phyloP scores from a whole-genome alignment of 2,113 vertebrate genomes.

The Varanus komodoensis region DNA sequence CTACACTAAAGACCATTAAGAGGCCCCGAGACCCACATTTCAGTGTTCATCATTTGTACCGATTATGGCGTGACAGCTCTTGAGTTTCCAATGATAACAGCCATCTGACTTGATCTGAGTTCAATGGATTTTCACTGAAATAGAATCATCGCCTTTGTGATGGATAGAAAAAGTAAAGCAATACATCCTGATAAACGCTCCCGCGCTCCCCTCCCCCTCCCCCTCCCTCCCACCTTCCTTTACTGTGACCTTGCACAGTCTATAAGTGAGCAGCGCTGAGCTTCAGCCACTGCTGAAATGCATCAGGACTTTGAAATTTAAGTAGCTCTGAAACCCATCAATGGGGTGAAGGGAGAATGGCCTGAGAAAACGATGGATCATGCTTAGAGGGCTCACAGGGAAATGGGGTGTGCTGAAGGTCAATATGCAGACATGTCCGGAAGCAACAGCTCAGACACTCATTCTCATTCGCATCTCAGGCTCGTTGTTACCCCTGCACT shows the following conservation, averaged over 20 bases:
- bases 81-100: conserved; percentile 88
- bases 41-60: conserved; percentile 81
- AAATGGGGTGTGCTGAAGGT: conserved; percentile 81
- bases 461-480: conserved; percentile 79
- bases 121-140: conserved; percentile 88
- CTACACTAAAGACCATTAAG: conserved; percentile 67
- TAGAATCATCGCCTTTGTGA: conserved; percentile 87
- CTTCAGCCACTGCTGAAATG: conserved; percentile 74
- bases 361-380: conserved; percentile 82
- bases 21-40: conserved; percentile 70
- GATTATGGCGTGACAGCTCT: conserved; percentile 84
- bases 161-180: conserved; percentile 88
- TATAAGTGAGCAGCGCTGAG: conserved; percentile 75
- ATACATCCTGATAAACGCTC: conserved; percentile 88
- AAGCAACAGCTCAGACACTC: conserved; percentile 69
- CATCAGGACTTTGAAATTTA: conserved; percentile 82
- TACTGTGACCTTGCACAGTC: conserved; percentile 86
- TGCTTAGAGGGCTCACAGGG: conserved; percentile 80
- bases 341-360: conserved; percentile 85
- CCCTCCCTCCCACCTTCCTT: conserved; percentile 68
- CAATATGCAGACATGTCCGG: conserved; percentile 73
- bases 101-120: conserved; percentile 88
- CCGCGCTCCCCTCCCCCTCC: conserved; percentile 60
- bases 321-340: conserved; percentile 83
- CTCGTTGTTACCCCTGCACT: conserved; percentile 69